Evolutionary conservation across 1,140 invertebrate genomes (phyloP), one percentile per base, ranked within the genome.

Genomic region (Mamestra configurata): DNA sequence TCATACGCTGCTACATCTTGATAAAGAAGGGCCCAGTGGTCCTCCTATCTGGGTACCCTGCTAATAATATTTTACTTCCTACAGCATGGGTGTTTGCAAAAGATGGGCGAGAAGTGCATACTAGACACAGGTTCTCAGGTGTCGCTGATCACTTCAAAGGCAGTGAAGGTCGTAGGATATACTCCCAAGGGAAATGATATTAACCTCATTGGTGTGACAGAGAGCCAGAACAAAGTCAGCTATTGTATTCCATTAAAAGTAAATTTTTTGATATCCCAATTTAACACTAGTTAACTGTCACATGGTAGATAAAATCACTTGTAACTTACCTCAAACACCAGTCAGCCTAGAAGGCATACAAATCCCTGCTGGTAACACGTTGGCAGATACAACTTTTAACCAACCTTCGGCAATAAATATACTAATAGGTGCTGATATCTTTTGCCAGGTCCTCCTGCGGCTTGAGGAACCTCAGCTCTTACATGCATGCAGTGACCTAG

Each of bases 261-360:
- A 22, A 11, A 75, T 40, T 82, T 76, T 43, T 35, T 79, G 37
- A 75, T 4, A 49, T 46, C 77, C 15, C 49, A 55, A 64, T 83
- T 59, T 61, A 77, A 68, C 15, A 77, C 57, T 18, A 20, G 49
- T 81, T 40, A 84, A 76, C 11, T 84, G 59, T 51, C 82, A 84
- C 61, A 59, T 84, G 2, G 64, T 84, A 22, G 72, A 84, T 1
- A 43, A 79, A 61, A 84, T 84, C 1, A 84, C 82, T 10, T 79
- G 77, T 24, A 76, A 84, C 0, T 53, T 84, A 24, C 82, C 80
- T 6, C 82, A 81, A 43, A 37, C 15, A 13, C 15, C 66, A 37
- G 10, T 84, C 24, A 51, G 79, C 31, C 13, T 51, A n/a, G 15
- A 40, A n/a, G 8, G 37, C 15, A 66, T 79, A 37, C 51, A 53